A percentile compares a stretch with the other conserved stretches of the same genome.
Evolutionary conservation across 2,888 invertebrate genomes (phyloP).

Genomic region (Drosophila nr. perissopoda): DNA sequence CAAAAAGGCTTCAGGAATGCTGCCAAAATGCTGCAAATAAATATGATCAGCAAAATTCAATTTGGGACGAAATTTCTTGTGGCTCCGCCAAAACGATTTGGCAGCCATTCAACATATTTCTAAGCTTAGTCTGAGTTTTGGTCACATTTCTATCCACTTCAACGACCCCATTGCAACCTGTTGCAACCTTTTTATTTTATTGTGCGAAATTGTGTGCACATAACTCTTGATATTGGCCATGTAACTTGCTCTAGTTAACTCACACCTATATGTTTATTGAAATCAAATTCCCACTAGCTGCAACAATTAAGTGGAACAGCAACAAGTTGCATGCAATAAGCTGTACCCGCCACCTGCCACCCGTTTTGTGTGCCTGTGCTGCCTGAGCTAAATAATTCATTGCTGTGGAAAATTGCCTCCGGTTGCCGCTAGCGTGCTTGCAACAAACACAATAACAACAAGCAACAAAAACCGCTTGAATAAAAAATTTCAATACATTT

Average conservation of each 20-base stretch:
- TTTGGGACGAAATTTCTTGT: conserved; percentile 19
- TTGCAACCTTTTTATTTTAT: conserved; percentile 10
- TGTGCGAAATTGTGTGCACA: conserved; percentile 42
- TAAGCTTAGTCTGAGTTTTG: not conserved
- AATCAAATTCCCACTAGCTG: conserved; percentile 55
- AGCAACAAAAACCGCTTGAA: conserved; percentile 13
- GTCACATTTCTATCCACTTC: conserved; percentile 13
- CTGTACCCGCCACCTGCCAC: conserved; percentile 17
- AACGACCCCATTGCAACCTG: conserved; percentile 5
- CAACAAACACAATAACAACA: conserved; percentile 7
- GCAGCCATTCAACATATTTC: conserved; percentile 23
- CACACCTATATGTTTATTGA: conserved; percentile 38
- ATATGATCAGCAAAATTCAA: conserved; percentile 46
- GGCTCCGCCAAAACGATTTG: conserved; percentile 45
- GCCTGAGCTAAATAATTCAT: conserved; percentile 43
- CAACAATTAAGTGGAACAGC: conserved; percentile 50
- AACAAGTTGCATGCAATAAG: conserved; percentile 56
- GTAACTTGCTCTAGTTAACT: conserved; percentile 49
- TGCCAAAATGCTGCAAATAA: conserved; percentile 40
- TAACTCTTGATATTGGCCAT: conserved; percentile 50
- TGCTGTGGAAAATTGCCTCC: conserved; percentile 77
- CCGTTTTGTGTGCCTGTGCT: not conserved
- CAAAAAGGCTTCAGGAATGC: conserved; percentile 11
- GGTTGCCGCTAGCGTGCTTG: conserved; percentile 55
- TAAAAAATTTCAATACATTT: conserved; percentile 62